Percentiles rank a stretch among this genome's conserved stretches.
These are phyloP conservation scores for Polypterus senegalus DNA, from an alignment of 2,113 vertebrate species.

Conservation along the genomic window DNA sequence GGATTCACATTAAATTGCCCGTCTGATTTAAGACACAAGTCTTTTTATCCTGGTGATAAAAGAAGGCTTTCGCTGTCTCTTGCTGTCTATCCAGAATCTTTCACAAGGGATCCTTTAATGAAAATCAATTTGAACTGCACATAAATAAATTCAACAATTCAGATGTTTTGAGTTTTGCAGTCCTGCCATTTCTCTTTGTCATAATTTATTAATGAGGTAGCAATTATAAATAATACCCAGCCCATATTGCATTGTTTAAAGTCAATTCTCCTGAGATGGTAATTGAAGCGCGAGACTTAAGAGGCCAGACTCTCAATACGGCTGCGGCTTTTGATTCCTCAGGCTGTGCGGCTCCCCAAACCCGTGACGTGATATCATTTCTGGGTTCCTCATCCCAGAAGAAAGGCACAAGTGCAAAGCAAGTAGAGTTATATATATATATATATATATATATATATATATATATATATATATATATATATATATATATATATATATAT, in stretches of 20 bases:
- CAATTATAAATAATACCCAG: not conserved
- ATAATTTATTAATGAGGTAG: conserved; percentile 1
- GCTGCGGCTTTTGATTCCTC: conserved; percentile 48
- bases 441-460: conserved; percentile 28
- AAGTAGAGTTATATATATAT: conserved; percentile 18
- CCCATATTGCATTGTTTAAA: not conserved
- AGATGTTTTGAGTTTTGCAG: not conserved
- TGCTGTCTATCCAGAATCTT: too few species aligned
- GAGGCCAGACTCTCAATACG: conserved; percentile 43
- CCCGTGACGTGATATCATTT: conserved; percentile 50
- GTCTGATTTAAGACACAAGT: too few species aligned
- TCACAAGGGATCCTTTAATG: too few species aligned
- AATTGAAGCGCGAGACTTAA: conserved; percentile 23
- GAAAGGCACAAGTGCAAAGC: conserved; percentile 18
- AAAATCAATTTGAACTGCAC: too few species aligned
- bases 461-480: conserved; percentile 21
- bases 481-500: conserved; percentile 25
- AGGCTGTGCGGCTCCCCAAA: conserved; percentile 64
- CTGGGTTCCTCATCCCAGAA: conserved; percentile 38
- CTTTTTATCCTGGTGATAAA: too few species aligned
- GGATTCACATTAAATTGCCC: too few species aligned
- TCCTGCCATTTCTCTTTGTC: not conserved
- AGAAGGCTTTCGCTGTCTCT: too few species aligned
- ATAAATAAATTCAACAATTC: not conserved
- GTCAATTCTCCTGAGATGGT: conserved; percentile 20